Conservation (phyloP, 2,113 vertebrate species). For the Petrocephalus zakoni region DNA sequence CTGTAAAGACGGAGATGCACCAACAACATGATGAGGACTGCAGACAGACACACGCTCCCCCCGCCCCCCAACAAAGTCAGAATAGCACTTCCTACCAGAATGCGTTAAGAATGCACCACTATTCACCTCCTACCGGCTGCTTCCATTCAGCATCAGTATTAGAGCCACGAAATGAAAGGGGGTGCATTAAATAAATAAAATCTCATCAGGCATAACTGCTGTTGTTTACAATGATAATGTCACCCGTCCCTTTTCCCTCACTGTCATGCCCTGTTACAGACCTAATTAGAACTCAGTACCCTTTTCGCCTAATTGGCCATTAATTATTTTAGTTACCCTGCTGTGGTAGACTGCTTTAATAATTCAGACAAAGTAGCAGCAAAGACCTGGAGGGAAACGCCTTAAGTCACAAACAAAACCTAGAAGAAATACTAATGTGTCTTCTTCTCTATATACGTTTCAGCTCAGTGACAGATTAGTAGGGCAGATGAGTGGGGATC, state of each 20-base stretch:
- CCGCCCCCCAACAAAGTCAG: neutral
- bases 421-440: neutral
- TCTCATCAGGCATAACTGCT: neutral
- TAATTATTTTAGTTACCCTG: slow-evolving; percentile 9
- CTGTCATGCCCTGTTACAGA: neutral
- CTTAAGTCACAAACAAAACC: neutral
- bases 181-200: neutral
- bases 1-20: neutral
- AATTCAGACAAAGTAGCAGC: neutral
- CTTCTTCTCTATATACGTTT: neutral
- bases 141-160: neutral
- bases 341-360: neutral
- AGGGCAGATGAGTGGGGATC: neutral
- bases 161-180: neutral
- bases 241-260: neutral
- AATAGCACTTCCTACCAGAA: neutral
- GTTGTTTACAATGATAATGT: neutral
- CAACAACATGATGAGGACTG: neutral
- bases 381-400: neutral
- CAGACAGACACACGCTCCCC: neutral
- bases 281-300: neutral
- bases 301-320: slow-evolving; percentile 7
- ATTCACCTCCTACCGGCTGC: neutral
- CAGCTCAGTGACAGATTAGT: neutral
- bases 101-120: neutral